These are phyloP conservation scores for Smithornis capensis DNA, from an alignment of 2,113 vertebrate genomes.

Conservation along the genomic window DNA sequence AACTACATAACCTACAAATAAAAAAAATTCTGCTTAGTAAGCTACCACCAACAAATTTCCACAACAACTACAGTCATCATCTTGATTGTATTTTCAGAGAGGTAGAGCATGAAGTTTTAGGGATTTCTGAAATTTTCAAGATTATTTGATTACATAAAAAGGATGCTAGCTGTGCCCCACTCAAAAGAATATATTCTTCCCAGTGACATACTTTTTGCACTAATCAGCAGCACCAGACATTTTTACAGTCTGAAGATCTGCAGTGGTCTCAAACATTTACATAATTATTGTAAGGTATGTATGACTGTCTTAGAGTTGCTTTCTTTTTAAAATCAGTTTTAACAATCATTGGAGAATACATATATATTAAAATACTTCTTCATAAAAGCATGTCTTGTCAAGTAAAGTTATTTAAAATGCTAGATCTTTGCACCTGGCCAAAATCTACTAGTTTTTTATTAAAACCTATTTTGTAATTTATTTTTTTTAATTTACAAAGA, in stretches of 20 bases:
- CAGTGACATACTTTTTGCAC: neutral
- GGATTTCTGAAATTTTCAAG: neutral
- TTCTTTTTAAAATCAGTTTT: neutral
- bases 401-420: neutral
- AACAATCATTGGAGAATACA: neutral
- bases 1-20: neutral
- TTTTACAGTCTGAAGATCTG: neutral
- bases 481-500: neutral
- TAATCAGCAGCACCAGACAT: neutral
- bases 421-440: neutral
- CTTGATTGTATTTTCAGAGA: neutral
- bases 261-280: neutral
- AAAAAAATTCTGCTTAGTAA: neutral
- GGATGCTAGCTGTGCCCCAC: neutral
- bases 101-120: neutral
- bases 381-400: neutral
- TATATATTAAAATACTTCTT: neutral
- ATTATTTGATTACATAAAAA: neutral
- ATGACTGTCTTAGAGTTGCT: neutral
- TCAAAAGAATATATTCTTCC: neutral
- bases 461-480: neutral
- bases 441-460: neutral
- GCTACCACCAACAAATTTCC: neutral
- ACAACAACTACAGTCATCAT: neutral
- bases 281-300: neutral